phyloP scores from a whole-genome alignment of 2,113 vertebrate genomes.

The Entomyzon cyanotis region DNA sequence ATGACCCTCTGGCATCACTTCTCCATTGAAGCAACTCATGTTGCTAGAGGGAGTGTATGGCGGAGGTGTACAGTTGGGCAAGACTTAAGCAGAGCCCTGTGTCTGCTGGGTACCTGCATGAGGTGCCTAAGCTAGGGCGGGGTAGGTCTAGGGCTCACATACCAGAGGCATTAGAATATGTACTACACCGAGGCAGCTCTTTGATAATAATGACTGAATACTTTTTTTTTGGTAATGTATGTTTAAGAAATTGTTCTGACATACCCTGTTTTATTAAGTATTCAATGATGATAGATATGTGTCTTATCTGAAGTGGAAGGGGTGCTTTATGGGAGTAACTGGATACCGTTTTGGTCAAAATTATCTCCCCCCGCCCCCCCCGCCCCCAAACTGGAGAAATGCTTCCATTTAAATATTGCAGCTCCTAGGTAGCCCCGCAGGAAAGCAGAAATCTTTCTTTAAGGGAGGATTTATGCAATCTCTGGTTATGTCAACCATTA shows the following conservation, averaged over 20 bases:
- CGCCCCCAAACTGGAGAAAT: background rate
- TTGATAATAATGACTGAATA: background rate
- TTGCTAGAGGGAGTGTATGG: background rate
- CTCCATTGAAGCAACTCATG: background rate
- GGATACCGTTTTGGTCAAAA: background rate
- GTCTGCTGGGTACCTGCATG: background rate
- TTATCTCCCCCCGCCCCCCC: accelerated
- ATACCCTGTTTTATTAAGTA: background rate
- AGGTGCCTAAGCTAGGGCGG: background rate
- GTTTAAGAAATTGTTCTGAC: background rate
- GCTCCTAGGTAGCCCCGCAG: background rate
- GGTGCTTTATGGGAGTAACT: background rate
- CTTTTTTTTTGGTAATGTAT: background rate
- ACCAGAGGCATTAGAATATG: background rate
- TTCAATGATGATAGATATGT: background rate
- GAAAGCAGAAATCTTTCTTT: background rate
- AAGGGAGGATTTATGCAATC: background rate
- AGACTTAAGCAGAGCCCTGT: background rate
- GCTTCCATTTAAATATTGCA: background rate
- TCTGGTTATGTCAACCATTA: background rate
- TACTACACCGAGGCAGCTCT: background rate
- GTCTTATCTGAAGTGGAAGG: background rate
- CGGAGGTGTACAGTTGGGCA: background rate
- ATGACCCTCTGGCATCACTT: background rate
- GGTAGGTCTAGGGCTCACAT: background rate